Conservation (phyloP, 2,888 invertebrate genomes). For the Ornithoptera alexandrae region DNA sequence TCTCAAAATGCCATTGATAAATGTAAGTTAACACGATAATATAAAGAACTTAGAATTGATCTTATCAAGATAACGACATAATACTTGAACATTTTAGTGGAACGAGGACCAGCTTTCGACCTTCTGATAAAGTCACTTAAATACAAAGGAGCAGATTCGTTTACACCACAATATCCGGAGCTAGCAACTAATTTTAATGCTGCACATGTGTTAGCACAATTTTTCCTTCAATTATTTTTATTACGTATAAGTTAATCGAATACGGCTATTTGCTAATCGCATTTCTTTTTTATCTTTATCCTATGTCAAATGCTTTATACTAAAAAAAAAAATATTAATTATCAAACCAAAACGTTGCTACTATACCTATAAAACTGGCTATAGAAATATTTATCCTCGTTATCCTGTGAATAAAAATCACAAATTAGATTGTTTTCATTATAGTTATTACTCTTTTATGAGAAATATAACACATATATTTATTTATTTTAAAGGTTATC, state of each 20-base stretch:
- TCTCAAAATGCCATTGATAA: constrained; percentile 59
- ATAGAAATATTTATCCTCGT: neutral
- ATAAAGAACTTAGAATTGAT: neutral
- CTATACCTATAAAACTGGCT: too few relatives aligned
- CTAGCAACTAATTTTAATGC: constrained; percentile 44
- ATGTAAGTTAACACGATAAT: constrained; percentile 47
- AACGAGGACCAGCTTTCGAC: constrained; percentile 64
- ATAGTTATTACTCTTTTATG: neutral
- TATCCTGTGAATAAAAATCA: neutral
- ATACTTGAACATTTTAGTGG: constrained; percentile 41
- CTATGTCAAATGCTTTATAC: too few relatives aligned
- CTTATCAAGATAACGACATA: neutral
- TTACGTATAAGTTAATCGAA: neutral
- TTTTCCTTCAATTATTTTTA: neutral
- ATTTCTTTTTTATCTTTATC: neutral
- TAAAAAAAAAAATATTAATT: too few relatives aligned
- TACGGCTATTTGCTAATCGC: neutral
- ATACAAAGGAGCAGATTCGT: constrained; percentile 43
- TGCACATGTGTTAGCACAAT: constrained; percentile 49
- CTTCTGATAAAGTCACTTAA: constrained; percentile 51
- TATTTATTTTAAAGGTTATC: constrained; percentile 44
- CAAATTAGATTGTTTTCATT: neutral
- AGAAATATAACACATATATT: neutral
- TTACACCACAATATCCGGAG: constrained; percentile 44
- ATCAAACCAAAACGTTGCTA: too few relatives aligned